Evolutionary conservation across 2,888 invertebrate species (phyloP).

Genomic region (Microdon myrmicae): DNA sequence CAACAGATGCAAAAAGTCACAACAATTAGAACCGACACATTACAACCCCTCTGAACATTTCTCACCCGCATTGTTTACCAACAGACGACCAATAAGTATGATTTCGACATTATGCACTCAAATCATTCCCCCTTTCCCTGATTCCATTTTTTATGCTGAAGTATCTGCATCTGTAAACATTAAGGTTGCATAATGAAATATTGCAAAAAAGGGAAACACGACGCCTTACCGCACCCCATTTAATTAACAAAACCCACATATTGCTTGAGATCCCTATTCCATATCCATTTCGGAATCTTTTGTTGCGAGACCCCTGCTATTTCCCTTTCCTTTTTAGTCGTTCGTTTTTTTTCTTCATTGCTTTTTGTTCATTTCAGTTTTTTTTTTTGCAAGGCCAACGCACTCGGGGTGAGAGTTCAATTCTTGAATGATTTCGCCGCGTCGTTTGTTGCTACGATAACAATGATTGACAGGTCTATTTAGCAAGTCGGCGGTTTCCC

Average conservation of each 20-base stretch:
- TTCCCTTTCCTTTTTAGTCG: conserved; percentile 5
- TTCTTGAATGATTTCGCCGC: conserved; percentile 32
- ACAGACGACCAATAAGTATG: conserved; percentile 44
- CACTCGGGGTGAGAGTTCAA: conserved; percentile 30
- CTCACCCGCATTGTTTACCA: conserved; percentile 46
- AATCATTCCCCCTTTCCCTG: conserved; percentile 2
- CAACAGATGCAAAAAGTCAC: conserved; percentile 34
- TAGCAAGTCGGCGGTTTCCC: conserved; percentile 14
- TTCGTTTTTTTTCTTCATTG: conserved; percentile 27
- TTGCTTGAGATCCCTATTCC: conserved; percentile 26
- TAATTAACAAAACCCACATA: conserved; percentile 38
- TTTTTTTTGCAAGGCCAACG: conserved; percentile 33
- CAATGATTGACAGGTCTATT: conserved; percentile 49
- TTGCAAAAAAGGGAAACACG: conserved; percentile 22
- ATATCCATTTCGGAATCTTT: conserved; percentile 19
- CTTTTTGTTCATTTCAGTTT: too few relatives aligned
- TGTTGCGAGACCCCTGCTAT: conserved; percentile 13
- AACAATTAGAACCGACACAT: conserved; percentile 32
- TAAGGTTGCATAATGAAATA: conserved; percentile 34
- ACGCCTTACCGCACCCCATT: conserved; percentile 34
- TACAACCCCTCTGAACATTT: background rate
- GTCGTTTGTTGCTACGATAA: conserved; percentile 20
- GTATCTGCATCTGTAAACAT: conserved; percentile 48
- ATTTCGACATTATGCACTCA: conserved; percentile 33
- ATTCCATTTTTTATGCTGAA: conserved; percentile 5